Percentiles rank a stretch among this genome's conserved stretches.
Conservation (phyloP, 1,140 invertebrate genomes). For the Ganaspis sp. region DNA sequence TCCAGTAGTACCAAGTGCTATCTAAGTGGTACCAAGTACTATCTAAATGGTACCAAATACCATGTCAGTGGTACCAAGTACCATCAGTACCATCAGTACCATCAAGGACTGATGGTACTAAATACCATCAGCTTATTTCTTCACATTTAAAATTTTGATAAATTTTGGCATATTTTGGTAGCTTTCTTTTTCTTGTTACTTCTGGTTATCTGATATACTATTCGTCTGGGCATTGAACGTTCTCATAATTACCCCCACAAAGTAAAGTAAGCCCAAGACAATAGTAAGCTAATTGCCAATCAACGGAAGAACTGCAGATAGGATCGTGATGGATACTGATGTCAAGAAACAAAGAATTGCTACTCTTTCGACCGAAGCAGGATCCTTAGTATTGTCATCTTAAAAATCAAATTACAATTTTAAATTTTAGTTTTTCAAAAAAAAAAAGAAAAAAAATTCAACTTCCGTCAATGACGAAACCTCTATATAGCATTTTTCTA, state of each 20-base stretch:
- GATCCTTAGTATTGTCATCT: constrained; percentile 13
- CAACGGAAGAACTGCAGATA: constrained; percentile 15
- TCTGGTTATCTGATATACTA: neutral
- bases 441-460: too few relatives aligned
- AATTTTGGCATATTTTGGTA: too few relatives aligned
- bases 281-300: constrained; percentile 20
- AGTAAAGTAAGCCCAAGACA: neutral
- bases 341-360: constrained; percentile 16
- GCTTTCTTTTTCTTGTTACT: neutral
- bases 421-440: neutral
- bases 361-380: constrained; percentile 5
- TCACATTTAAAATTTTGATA: too few relatives aligned
- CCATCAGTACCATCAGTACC: too few relatives aligned
- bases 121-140: too few relatives aligned
- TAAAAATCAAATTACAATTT: constrained; percentile 13
- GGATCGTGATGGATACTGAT: neutral
- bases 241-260: constrained; percentile 8
- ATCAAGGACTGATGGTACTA: too few relatives aligned
- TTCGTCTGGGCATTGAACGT: neutral
- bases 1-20: too few relatives aligned
- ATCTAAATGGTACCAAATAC: too few relatives aligned
- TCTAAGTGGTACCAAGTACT: too few relatives aligned
- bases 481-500: neutral
- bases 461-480: neutral
- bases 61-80: too few relatives aligned